These are phyloP conservation scores for Drosophila kanekoi DNA, from an alignment of 2,888 invertebrate genomes.

Conservation along the genomic window DNA sequence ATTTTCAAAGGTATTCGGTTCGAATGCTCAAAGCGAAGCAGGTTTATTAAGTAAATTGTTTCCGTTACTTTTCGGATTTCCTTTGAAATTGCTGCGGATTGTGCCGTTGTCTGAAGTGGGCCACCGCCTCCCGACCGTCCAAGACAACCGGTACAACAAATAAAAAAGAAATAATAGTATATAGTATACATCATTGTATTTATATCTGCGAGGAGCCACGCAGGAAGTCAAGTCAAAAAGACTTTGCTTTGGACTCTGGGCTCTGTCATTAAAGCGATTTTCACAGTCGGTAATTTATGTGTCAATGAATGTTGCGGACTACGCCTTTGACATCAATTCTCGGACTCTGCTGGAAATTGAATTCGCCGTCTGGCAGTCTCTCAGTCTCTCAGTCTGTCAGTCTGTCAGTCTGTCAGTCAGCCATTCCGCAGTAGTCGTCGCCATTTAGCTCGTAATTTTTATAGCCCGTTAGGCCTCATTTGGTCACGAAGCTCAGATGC, in stretches of 20 bases:
- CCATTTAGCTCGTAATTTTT: conserved; percentile 66
- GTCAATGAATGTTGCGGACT: conserved; percentile 57
- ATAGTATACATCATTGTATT: neutral
- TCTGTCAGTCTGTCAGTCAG: conserved; percentile 25
- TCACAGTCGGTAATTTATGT: conserved; percentile 59
- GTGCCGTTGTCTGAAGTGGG: conserved; percentile 50
- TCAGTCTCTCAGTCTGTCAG: conserved; percentile 13
- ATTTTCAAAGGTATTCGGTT: conserved; percentile 62
- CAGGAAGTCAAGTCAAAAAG: conserved; percentile 45
- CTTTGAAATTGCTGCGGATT: conserved; percentile 51
- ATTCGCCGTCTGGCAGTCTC: conserved; percentile 27
- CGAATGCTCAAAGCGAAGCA: conserved; percentile 34
- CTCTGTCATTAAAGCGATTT: conserved; percentile 63
- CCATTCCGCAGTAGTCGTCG: conserved; percentile 53
- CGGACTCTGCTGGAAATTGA: conserved; percentile 54
- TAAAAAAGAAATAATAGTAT: neutral
- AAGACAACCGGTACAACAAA: conserved; percentile 35
- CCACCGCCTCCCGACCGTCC: conserved; percentile 20
- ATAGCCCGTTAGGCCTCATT: conserved; percentile 66
- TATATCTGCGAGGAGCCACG: neutral
- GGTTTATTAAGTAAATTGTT: conserved; percentile 73
- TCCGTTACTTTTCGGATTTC: conserved; percentile 68
- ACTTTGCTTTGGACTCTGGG: conserved; percentile 23
- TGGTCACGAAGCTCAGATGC: conserved; percentile 54
- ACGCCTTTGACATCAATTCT: conserved; percentile 66